These are phyloP conservation scores for Papilio gigon DNA, from an alignment of 2,888 invertebrate genomes.

Conservation along the genomic window DNA sequence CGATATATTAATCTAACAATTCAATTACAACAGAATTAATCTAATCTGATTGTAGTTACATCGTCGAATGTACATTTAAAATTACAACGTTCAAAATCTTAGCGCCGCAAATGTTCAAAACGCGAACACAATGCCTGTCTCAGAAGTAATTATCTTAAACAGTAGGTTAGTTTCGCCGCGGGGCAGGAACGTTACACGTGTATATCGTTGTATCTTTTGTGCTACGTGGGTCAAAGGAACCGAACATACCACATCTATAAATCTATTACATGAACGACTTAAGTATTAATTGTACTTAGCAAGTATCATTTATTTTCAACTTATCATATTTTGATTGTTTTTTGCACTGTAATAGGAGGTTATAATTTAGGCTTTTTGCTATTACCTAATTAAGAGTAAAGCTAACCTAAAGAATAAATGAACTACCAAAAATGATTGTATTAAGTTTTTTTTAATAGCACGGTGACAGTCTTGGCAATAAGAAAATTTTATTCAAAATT, in stretches of 20 bases:
- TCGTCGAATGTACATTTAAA: slow-evolving; percentile 30
- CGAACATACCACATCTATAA: neutral
- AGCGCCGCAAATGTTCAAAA: slow-evolving; percentile 30
- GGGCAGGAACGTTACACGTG: slow-evolving; percentile 25
- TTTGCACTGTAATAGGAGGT: no score
- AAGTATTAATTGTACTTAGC: no score
- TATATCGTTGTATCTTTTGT: slow-evolving; percentile 34
- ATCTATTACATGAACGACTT: neutral
- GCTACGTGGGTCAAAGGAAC: slow-evolving; percentile 24
- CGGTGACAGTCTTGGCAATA: no score
- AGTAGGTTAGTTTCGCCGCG: slow-evolving; percentile 31
- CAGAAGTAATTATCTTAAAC: slow-evolving; percentile 39
- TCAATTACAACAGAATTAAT: slow-evolving; percentile 9
- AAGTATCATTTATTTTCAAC: no score
- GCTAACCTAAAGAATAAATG: no score
- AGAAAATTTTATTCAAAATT: no score
- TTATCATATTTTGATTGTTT: no score
- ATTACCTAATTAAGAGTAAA: no score
- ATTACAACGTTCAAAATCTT: slow-evolving; percentile 37
- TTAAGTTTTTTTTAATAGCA: no score
- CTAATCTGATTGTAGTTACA: slow-evolving; percentile 7
- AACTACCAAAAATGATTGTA: no score
- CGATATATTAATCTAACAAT: neutral
- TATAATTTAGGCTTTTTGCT: no score
- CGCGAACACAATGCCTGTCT: slow-evolving; percentile 38